A percentile compares a stretch with the other conserved stretches of the same genome.
Evolutionary conservation across 2,888 invertebrate genomes (phyloP).

Genomic region (Dasysyrphus albostriatus): DNA sequence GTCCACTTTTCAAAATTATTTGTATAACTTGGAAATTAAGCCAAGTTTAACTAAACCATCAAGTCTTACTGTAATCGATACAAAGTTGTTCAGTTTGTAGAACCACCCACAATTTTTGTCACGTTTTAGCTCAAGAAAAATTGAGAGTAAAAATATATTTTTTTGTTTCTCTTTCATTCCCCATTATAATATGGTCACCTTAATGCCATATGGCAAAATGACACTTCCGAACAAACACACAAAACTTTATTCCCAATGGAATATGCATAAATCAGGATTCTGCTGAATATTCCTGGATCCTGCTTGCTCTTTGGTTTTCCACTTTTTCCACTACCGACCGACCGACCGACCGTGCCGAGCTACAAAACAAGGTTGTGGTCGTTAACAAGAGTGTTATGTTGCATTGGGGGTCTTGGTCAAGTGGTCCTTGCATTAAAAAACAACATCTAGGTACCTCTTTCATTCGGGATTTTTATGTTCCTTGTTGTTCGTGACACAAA

Average conservation of each 20-base stretch:
- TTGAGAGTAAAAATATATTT: too few relatives aligned
- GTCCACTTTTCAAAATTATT: too few relatives aligned
- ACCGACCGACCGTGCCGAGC: not conserved
- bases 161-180: too few relatives aligned
- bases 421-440: slow-evolving; percentile 11
- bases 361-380: not conserved
- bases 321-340: too few relatives aligned
- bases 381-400: not conserved
- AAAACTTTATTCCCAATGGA: slow-evolving; percentile 15
- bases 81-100: too few relatives aligned
- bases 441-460: not conserved
- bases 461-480: not conserved
- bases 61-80: too few relatives aligned
- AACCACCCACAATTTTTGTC: too few relatives aligned
- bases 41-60: too few relatives aligned
- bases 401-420: slow-evolving; percentile 7
- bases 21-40: too few relatives aligned
- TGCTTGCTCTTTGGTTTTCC: not conserved
- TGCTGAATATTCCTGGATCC: not conserved
- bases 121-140: too few relatives aligned
- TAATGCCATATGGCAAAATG: not conserved
- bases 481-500: slow-evolving; percentile 10
- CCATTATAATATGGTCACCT: too few relatives aligned
- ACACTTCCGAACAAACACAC: not conserved
- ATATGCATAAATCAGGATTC: slow-evolving; percentile 22